Percentiles rank a stretch among this genome's conserved stretches.
Evolutionary conservation across 2,113 vertebrate species (phyloP).

Genomic region (Rattus norvegicus): DNA sequence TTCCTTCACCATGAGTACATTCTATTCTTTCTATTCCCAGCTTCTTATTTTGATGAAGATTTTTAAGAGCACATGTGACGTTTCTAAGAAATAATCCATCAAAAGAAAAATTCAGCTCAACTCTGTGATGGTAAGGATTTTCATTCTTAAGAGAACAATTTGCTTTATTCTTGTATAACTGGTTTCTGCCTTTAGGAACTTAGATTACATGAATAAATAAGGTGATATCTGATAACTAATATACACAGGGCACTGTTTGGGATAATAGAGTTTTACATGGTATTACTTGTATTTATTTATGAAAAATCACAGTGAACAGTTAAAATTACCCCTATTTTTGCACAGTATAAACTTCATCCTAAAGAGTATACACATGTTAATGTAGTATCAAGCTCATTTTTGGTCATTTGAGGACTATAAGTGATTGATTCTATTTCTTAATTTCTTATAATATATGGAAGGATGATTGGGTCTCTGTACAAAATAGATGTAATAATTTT

Average conservation of each 20-base stretch:
- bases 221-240: constrained; percentile 23
- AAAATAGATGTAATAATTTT: not conserved
- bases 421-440: constrained; percentile 26
- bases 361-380: not conserved
- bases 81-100: not conserved
- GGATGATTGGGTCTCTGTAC: not conserved
- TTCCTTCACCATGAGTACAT: not conserved
- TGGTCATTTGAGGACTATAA: not conserved
- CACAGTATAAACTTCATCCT: not conserved
- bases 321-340: not conserved
- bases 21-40: not conserved
- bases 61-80: not conserved
- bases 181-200: not conserved
- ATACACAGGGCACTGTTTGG: not conserved
- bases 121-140: not conserved
- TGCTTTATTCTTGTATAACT: not conserved
- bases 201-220: constrained; percentile 15
- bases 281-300: constrained; percentile 3
- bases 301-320: constrained; percentile 35
- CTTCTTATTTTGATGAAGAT: not conserved
- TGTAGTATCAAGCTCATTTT: not conserved
- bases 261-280: not conserved
- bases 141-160: not conserved
- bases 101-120: not conserved
- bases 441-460: not conserved